These are phyloP conservation scores for Pterois miles DNA, from an alignment of 2,797 vertebrate genomes.

Conservation along the genomic window DNA sequence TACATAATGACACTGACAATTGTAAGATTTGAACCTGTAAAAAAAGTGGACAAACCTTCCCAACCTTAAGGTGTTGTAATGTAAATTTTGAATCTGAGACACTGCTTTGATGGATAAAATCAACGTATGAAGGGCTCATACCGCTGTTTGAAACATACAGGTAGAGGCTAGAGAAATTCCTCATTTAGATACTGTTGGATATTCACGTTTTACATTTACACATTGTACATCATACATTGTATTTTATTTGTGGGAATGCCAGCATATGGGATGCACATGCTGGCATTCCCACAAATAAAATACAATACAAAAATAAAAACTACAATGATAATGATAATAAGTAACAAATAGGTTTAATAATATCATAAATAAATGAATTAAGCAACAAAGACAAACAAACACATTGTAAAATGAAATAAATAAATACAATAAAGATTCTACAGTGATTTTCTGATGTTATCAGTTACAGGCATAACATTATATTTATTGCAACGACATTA, in stretches of 20 bases:
- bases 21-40: background rate
- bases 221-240: no score
- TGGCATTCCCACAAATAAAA: no score
- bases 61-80: background rate
- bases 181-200: constrained; percentile 27
- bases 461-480: background rate
- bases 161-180: constrained; percentile 19
- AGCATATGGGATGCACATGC: no score
- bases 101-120: background rate
- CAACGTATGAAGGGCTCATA: background rate
- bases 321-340: background rate
- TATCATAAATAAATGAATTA: background rate
- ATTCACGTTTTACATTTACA: no score
- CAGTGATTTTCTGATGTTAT: background rate
- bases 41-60: no score
- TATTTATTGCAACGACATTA: background rate
- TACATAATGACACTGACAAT: background rate
- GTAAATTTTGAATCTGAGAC: background rate
- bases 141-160: constrained; percentile 7
- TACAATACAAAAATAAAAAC: background rate
- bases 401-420: no score
- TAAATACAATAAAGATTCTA: background rate
- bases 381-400: background rate
- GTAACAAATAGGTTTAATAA: background rate
- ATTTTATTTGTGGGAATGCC: no score